Conservation (phyloP, 2,113 vertebrate species). For the Microtus pennsylvanicus region DNA sequence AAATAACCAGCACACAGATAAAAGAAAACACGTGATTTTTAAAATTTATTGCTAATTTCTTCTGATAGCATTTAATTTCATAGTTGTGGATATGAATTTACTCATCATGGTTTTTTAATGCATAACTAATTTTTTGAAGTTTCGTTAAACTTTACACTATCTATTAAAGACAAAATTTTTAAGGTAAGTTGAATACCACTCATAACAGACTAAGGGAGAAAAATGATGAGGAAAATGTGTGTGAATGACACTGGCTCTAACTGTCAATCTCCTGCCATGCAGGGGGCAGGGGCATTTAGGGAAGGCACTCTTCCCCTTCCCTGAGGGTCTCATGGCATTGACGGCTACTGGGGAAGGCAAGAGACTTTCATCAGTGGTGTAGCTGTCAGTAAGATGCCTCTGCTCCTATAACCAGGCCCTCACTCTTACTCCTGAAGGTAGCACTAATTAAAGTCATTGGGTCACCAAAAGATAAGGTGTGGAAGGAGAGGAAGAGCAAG, state of each 20-base stretch:
- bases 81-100: background rate
- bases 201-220: background rate
- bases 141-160: background rate
- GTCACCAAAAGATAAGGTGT: background rate
- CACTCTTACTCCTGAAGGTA: background rate
- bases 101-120: background rate
- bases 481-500: background rate
- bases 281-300: no score
- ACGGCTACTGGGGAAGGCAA: background rate
- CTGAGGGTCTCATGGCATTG: background rate
- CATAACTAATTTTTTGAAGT: background rate
- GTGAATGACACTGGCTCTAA: background rate
- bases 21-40: background rate
- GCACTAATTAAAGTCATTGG: background rate
- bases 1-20: background rate
- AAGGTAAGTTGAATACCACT: background rate
- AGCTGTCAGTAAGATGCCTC: background rate
- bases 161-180: background rate
- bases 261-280: background rate
- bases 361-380: background rate
- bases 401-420: background rate
- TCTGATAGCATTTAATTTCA: background rate
- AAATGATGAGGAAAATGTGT: background rate
- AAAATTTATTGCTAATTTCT: background rate
- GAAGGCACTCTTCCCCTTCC: background rate